phyloP scores from a whole-genome alignment of 2,888 invertebrate genomes.

The Apamea sordens region DNA sequence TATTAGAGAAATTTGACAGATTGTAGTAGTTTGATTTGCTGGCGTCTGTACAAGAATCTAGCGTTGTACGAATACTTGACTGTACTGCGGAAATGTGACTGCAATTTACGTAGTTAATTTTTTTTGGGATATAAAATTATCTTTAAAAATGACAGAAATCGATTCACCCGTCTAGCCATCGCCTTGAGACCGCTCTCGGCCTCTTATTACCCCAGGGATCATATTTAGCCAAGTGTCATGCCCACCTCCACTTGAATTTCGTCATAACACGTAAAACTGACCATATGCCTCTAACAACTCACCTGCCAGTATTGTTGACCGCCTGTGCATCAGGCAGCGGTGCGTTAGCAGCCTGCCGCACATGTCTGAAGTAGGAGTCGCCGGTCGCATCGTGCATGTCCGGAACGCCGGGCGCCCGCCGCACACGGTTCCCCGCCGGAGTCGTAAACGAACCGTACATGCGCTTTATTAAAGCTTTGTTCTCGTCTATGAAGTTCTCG shows the following conservation, averaged over 20 bases:
- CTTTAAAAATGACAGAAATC: too few relatives aligned
- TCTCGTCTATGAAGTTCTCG: conserved; percentile 97
- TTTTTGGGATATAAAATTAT: too few relatives aligned
- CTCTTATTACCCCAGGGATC: background rate
- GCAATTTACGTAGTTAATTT: too few relatives aligned
- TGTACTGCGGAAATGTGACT: too few relatives aligned
- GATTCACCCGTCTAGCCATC: too few relatives aligned
- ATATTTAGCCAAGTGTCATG: background rate
- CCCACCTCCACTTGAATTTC: background rate
- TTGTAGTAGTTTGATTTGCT: too few relatives aligned
- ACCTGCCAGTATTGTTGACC: conserved; percentile 87
- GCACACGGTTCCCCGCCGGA: conserved; percentile 84
- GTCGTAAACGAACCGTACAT: conserved; percentile 97
- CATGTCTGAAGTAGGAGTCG: conserved; percentile 88
- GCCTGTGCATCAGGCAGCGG: conserved; percentile 85
- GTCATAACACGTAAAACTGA: background rate
- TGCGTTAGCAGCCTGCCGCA: conserved; percentile 80
- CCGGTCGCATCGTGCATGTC: conserved; percentile 86
- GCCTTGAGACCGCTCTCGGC: too few relatives aligned
- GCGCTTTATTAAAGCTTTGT: conserved; percentile 97
- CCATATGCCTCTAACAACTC: conserved; percentile 27
- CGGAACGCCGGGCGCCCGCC: conserved; percentile 89
- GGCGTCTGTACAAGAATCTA: too few relatives aligned
- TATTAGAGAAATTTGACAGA: too few relatives aligned
- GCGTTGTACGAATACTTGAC: background rate